These are phyloP conservation scores for Palythoa grandiflora DNA, from an alignment of 92 coral and sea anemone genomes.

Conservation along the genomic window DNA sequence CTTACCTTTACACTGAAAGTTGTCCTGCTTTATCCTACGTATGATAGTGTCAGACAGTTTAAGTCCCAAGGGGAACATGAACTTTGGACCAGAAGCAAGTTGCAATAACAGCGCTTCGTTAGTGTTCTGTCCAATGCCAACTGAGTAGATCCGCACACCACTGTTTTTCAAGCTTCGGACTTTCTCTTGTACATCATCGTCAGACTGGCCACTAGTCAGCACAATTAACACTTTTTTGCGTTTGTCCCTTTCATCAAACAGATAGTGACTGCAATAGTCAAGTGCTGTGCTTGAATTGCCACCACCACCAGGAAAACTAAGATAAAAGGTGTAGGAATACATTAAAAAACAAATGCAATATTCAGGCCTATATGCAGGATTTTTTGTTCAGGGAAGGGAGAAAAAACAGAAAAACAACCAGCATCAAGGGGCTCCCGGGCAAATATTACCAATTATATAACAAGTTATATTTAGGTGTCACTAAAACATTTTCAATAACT, in stretches of 20 bases:
- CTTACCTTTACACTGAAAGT: slow-evolving; percentile 14
- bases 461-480: too few species aligned
- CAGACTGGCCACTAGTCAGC: slow-evolving; percentile 35
- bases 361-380: too few species aligned
- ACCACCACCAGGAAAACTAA: slow-evolving; percentile 29
- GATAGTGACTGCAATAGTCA: slow-evolving; percentile 42
- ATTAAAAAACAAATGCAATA: too few species aligned
- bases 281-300: slow-evolving; percentile 44
- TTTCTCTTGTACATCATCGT: slow-evolving; percentile 31
- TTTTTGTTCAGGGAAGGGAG: too few species aligned
- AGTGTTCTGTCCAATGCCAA: slow-evolving; percentile 20
- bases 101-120: neutral
- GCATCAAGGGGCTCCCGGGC: too few species aligned
- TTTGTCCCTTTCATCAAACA: slow-evolving; percentile 35
- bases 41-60: slow-evolving; percentile 2
- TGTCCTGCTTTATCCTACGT: slow-evolving; percentile 32
- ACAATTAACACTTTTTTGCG: slow-evolving; percentile 47
- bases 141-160: slow-evolving; percentile 34
- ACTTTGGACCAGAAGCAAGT: slow-evolving; percentile 43
- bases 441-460: too few species aligned
- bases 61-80: slow-evolving; percentile 36
- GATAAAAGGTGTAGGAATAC: too few species aligned
- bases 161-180: slow-evolving; percentile 10
- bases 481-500: too few species aligned
- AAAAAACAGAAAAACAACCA: too few species aligned